A percentile compares a stretch with the other conserved stretches of the same genome.
phyloP scores from a whole-genome alignment of 2,888 invertebrate genomes.

The Junonia oenone region DNA sequence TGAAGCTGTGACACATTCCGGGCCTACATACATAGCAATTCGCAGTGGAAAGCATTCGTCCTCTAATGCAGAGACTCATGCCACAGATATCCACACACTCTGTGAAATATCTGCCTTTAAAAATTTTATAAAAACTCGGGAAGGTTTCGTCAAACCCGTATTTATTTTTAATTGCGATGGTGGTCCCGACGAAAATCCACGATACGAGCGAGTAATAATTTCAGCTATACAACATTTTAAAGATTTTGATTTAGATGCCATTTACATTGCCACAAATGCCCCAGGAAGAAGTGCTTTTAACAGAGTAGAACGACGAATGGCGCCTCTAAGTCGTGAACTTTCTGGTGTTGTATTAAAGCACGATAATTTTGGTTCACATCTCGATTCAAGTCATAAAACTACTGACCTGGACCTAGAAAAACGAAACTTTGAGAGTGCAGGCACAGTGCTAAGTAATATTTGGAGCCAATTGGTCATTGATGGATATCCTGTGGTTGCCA shows the following conservation, averaged over 20 bases:
- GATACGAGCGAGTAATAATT: conserved; percentile 5
- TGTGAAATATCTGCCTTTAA: conserved; percentile 10
- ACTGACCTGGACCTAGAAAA: conserved; percentile 14
- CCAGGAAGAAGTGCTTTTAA: conserved; percentile 26
- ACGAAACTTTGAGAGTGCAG: conserved; percentile 16
- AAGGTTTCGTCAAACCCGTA: not conserved
- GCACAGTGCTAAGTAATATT: conserved; percentile 9
- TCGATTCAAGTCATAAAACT: conserved; percentile 13
- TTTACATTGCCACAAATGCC: conserved; percentile 20
- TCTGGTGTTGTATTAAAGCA: not conserved
- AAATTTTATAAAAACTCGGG: conserved; percentile 4
- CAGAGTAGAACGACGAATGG: conserved; percentile 26
- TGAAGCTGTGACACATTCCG: not conserved
- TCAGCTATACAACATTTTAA: conserved; percentile 28
- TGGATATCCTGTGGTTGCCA: conserved; percentile 22
- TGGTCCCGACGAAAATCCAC: conserved; percentile 10
- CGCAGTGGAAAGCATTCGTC: not conserved
- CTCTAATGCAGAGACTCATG: conserved; percentile 12
- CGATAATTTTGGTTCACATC: conserved; percentile 13
- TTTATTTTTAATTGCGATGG: not conserved
- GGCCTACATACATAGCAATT: not conserved
- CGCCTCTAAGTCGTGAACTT: conserved; percentile 26
- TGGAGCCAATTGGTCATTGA: conserved; percentile 22
- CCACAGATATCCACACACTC: conserved; percentile 15
- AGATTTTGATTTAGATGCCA: conserved; percentile 30